A percentile compares a stretch with the other conserved stretches of the same genome.
These are phyloP conservation scores for Zaprionus capensis DNA, from an alignment of 1,140 invertebrate species.

Conservation along the genomic window DNA sequence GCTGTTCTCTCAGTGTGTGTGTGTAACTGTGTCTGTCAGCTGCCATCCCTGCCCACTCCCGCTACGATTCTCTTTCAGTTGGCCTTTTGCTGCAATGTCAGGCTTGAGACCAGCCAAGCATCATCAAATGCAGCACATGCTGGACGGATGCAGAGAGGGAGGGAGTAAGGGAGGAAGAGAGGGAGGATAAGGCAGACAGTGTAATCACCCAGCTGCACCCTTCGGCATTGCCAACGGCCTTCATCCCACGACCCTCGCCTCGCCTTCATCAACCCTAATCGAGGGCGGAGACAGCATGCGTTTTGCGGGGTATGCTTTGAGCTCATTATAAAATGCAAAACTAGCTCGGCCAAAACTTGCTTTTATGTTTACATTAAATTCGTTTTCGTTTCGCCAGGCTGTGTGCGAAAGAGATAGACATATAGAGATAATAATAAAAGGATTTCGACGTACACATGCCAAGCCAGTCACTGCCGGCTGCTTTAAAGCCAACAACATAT, in stretches of 20 bases:
- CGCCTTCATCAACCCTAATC: conserved; percentile 46
- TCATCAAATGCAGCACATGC: conserved; percentile 56
- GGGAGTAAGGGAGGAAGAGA: not conserved
- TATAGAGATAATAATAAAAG: conserved; percentile 62
- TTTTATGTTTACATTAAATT: conserved; percentile 79
- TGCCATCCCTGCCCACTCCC: not conserved
- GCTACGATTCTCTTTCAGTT: conserved; percentile 14
- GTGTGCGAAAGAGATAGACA: not conserved
- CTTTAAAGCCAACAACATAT: conserved; percentile 30
- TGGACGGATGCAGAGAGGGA: conserved; percentile 8
- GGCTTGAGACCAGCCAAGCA: conserved; percentile 21
- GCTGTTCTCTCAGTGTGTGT: not conserved
- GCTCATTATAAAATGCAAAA: conserved; percentile 75
- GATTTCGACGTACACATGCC: conserved; percentile 35
- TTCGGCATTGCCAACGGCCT: conserved; percentile 20
- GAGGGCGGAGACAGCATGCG: conserved; percentile 13
- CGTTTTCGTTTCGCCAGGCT: not conserved
- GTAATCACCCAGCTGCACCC: conserved; percentile 40
- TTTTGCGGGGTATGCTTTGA: conserved; percentile 20
- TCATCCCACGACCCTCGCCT: conserved; percentile 21
- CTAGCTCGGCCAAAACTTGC: conserved; percentile 64
- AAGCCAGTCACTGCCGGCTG: conserved; percentile 21
- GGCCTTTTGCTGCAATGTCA: conserved; percentile 35
- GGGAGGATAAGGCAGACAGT: conserved; percentile 7
- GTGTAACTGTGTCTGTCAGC: not conserved